Percentiles rank a stretch among this genome's conserved stretches.
These are phyloP conservation scores for Pipa parva DNA, from an alignment of 2,113 vertebrate genomes.

Conservation along the genomic window DNA sequence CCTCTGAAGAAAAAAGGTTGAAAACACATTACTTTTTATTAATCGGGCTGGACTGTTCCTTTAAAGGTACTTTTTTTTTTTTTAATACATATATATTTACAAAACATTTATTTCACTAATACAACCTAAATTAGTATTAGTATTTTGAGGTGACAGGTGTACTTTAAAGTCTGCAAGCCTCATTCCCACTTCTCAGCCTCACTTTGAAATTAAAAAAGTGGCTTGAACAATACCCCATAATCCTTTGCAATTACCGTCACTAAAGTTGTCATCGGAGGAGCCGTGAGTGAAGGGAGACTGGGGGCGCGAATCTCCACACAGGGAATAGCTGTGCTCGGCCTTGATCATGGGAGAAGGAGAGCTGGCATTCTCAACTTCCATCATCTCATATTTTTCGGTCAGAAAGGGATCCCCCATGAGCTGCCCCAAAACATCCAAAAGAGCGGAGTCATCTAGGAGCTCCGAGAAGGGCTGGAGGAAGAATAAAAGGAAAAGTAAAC, in stretches of 20 bases:
- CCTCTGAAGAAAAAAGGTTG: too few relatives aligned
- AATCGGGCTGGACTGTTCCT: too few relatives aligned
- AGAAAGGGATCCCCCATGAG: slow-evolving; percentile 95
- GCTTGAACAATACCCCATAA: too few relatives aligned
- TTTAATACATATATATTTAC: too few relatives aligned
- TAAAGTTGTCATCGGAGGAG: slow-evolving; percentile 73
- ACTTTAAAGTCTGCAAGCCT: neutral
- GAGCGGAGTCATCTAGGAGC: slow-evolving; percentile 91
- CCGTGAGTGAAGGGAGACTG: slow-evolving; percentile 89
- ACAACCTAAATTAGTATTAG: too few relatives aligned
- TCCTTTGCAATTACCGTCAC: slow-evolving; percentile 83
- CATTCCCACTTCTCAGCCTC: neutral
- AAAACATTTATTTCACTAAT: too few relatives aligned
- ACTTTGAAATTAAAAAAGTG: too few relatives aligned
- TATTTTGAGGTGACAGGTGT: too few relatives aligned
- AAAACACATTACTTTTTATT: too few relatives aligned
- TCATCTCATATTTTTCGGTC: slow-evolving; percentile 75
- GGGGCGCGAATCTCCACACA: slow-evolving; percentile 86
- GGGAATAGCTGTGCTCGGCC: slow-evolving; percentile 94
- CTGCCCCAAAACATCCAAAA: slow-evolving; percentile 91
- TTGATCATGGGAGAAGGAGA: slow-evolving; percentile 91
- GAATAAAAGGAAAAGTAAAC: neutral
- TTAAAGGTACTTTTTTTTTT: too few relatives aligned
- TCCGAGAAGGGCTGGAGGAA: slow-evolving; percentile 86
- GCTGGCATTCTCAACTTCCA: slow-evolving; percentile 74